phyloP scores from a whole-genome alignment of 2,113 vertebrate genomes.

The Alexandromys fortis region DNA sequence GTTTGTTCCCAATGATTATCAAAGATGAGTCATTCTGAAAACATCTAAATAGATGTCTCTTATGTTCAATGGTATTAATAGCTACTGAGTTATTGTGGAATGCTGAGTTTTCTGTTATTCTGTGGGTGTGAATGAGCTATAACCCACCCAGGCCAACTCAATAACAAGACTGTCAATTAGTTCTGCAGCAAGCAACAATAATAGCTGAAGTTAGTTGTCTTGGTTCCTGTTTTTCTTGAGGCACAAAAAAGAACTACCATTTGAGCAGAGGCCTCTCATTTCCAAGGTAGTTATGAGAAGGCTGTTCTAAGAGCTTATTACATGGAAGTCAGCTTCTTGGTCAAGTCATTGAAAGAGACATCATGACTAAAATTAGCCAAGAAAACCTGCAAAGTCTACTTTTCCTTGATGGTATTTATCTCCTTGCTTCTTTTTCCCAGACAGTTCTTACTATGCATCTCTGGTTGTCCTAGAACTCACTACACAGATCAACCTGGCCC shows the following conservation, averaged over 20 bases:
- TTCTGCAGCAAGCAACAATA: background rate
- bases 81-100: background rate
- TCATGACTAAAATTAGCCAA: background rate
- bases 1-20: background rate
- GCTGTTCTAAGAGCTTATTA: background rate
- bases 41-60: background rate
- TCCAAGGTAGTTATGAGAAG: background rate
- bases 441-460: background rate
- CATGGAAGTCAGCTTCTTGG: background rate
- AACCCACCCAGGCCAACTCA: background rate
- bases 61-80: background rate
- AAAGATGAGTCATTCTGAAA: background rate
- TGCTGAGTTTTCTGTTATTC: background rate
- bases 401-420: background rate
- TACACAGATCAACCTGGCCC: background rate
- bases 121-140: background rate
- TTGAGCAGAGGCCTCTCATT: background rate
- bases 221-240: background rate
- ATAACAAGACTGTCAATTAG: background rate
- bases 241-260: background rate
- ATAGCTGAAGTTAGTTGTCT: background rate
- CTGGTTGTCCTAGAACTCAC: background rate
- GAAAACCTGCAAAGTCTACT: background rate
- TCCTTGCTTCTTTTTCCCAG: background rate
- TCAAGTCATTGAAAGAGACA: background rate